Base-by-base conservation (phyloP, 2,888 invertebrate genomes). In the Omphaloscelis lunosa region DNA sequence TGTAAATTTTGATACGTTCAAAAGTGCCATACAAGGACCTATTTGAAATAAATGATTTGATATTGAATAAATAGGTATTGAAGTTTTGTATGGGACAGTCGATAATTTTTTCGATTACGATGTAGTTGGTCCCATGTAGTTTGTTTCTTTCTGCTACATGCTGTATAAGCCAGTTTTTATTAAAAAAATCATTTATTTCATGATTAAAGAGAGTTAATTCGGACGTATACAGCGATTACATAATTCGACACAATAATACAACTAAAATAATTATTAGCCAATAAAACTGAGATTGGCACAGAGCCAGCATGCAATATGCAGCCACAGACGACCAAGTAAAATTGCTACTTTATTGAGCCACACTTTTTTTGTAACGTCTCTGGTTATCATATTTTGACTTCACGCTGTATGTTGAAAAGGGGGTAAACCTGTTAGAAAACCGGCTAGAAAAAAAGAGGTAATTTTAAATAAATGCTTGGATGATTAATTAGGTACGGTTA, bases 231-330 rank as follows among this genome's bases (percentile, higher is more conserved):
- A 68, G 59, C 68, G 67, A 83, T 86, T 82, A 77, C 83, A 84
- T 88, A 87, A 89, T 90, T 89, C 86, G 89, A 89, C 89, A 90
- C 79, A 78, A 89, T 87, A 89, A 91, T 90, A 90, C 92, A 92
- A 91, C 90, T 88, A 88, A 89, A 92, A 91, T 91, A 93, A 89
- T 91, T 92, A 93, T 91, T 92, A 91, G 88, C 86, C 90, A 90
- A 92, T 92, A 93, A 93, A 93, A 90, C 87, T 85, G 84, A 88
- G 84, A 91, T 91, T 93, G 93, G 93, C 90, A 66, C 76, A 73
- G 75, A 68, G 92, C 93, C 93, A 93, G 91, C 90, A 91, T 91
- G 89, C 91, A 93, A 89, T 91, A 90, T 88, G 88, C 84, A 89
- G 83, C 78, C 83, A 83, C 81, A 82, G 86, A 80, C 82, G 80